Percentiles rank a stretch among this genome's conserved stretches.
These are phyloP conservation scores for Entelurus aequoreus DNA, from an alignment of 2,113 vertebrate species.

Conservation along the genomic window DNA sequence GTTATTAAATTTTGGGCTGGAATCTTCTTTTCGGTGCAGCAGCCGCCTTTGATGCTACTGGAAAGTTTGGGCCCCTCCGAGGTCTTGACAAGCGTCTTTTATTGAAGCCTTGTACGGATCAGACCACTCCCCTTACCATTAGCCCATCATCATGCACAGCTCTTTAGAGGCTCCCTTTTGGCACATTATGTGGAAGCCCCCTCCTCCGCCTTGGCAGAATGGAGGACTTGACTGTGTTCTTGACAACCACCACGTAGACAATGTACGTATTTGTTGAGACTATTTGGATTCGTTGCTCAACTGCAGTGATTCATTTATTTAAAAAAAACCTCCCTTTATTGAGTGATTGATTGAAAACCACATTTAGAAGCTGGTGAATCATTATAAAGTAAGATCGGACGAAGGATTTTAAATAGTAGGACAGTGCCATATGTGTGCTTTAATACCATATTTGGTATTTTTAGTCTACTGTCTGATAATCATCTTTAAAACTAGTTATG, in stretches of 20 bases:
- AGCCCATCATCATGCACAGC: conserved; percentile 64
- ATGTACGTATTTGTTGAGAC: conserved; percentile 1
- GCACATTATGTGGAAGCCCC: conserved; percentile 45
- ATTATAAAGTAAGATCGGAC: not conserved
- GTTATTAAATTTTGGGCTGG: conserved; percentile 12
- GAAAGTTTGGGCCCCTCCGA: conserved; percentile 66
- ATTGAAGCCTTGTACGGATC: conserved; percentile 58
- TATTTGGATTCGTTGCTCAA: not conserved
- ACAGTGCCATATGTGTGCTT: not conserved
- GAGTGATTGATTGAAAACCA: not conserved
- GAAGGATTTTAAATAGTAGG: not conserved
- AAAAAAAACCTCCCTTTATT: not conserved
- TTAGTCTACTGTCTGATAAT: no score
- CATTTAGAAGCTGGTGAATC: not conserved
- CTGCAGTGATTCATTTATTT: not conserved
- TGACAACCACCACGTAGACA: conserved; percentile 20
- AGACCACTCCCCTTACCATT: conserved; percentile 71
- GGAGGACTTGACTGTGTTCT: conserved; percentile 8
- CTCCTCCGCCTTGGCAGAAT: conserved; percentile 13
- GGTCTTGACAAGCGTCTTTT: conserved; percentile 73
- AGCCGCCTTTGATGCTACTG: conserved; percentile 63
- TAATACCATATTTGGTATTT: no score
- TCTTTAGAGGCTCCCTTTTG: conserved; percentile 43
- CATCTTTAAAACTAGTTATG: no score
- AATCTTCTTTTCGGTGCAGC: conserved; percentile 38